A percentile compares a stretch with the other conserved stretches of the same genome.
phyloP scores from a whole-genome alignment of 2,797 vertebrate species.

The Semaprochilodus insignis region DNA sequence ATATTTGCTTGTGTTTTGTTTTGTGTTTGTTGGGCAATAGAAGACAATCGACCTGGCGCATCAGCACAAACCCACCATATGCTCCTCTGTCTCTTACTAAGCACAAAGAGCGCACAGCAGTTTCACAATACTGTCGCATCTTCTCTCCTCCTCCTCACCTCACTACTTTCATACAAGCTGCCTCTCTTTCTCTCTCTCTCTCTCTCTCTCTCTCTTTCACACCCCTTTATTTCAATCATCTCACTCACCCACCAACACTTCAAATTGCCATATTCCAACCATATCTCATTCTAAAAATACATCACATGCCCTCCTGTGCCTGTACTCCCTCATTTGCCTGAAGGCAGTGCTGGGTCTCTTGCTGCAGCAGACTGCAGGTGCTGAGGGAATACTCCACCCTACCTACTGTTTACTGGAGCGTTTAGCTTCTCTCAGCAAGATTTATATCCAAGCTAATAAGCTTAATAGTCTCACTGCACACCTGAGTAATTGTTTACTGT shows the following conservation, averaged over 20 bases:
- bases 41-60: slow-evolving; percentile 14
- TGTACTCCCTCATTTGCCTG: neutral
- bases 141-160: neutral
- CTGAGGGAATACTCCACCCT: neutral
- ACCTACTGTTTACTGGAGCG: neutral
- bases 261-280: neutral
- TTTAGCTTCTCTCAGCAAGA: neutral
- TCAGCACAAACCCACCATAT: slow-evolving; percentile 34
- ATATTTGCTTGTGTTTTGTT: slow-evolving; percentile 42
- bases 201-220: too few species aligned
- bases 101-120: neutral
- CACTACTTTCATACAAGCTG: too few species aligned
- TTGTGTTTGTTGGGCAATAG: slow-evolving; percentile 31
- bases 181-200: too few species aligned
- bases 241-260: neutral
- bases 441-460: neutral
- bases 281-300: neutral
- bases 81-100: neutral
- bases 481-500: neutral
- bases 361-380: slow-evolving; percentile 15
- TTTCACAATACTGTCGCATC: neutral
- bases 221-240: neutral
- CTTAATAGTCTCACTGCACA: neutral
- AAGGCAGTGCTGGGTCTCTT: neutral
- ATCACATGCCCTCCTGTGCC: neutral